Evolutionary conservation across 1,140 invertebrate genomes (phyloP), one percentile per base, ranked within the genome.

Genomic region (Sipha flava): DNA sequence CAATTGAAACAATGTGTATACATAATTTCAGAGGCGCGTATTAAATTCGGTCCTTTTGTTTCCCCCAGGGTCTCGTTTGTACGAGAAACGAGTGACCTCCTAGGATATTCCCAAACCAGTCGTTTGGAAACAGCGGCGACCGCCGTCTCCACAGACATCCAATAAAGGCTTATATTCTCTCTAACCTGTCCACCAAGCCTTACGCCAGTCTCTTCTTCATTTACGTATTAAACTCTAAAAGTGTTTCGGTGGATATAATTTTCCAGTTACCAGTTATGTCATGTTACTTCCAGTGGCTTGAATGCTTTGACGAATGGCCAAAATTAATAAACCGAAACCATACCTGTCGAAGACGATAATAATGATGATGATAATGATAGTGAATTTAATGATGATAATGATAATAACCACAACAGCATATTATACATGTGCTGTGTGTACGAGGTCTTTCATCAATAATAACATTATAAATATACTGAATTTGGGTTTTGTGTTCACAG

Each of bases 111-210:
- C 73, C 73, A 59, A 40, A 59, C 73, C 73, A 59, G 73, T 77
- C 73, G 73, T 77, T 77, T 77, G 52, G 34, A 77, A 77, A 77
- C 73, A 21, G 31, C 37, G 18, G 4, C 37, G 49, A 21, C 40
- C 49, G 3, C 47, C 70, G 18, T 23, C 68, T 49, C 70, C 70
- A 34, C 70, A 21, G 21, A 43, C n/a, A 77, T 37, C 73, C 52
- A 77, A 77, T 77, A 77, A 77, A 59, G 52, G 26, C 52, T 57
- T 59, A 59, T 57, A n/a, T n/a, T n/a, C n/a, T n/a, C n/a, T 75
- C 68, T 14, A 18, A n/a, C 34, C 45, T 4, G 31, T 45, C 34
- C 14, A 1, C n/a, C 23, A 47, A 31, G 10, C 54, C 14, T 40
- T 12, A 29, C 21, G 4, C 34, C 64, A 2, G 7, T 21, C 21